Evolutionary conservation across 2,888 invertebrate species (phyloP), one percentile per base, ranked within the genome.

Genomic region (Galerucella pusilla): DNA sequence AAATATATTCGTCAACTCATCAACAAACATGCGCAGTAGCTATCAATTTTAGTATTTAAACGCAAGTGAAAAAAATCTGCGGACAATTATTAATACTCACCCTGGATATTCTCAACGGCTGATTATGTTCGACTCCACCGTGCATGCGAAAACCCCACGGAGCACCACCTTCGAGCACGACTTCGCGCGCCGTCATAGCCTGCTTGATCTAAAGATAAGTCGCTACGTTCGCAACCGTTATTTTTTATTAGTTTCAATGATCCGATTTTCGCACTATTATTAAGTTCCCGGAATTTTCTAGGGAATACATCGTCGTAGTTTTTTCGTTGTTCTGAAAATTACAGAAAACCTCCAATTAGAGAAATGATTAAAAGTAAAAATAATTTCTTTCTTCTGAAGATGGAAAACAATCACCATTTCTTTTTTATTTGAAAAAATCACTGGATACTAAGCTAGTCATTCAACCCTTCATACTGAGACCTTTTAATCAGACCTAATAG

Each of bases 91-190:
- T 28, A 28, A 28, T 59, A 90, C 93, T 90, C 89, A 94, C 94
- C 91, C 94, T 92, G 71, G 94, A 93, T 88, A 96, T 94, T 87
- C 92, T 91, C 77, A 96, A 90, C 75, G 94, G 94, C 87, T 93
- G 93, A 85, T 93, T 92, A 83, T 92, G 91, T 88, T 96, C 95
- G 83, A 90, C 91, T 79, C 96, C 96, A 80, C 96, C 96, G 87
- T 94, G 93, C 92, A 96, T 93, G 80, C 96, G 93, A 89, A 96
- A 96, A 84, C 96, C 96, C 96, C 96, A 96, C 81, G 96, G 96
- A 86, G 94, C 92, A 79, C 95, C 95, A 82, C 95, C 96, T 85
- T 92, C 90, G 86, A 96, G 89, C 85, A 92, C 91, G 87, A 95
- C 93, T 89, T 93, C 92, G 83, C 92, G 89, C 80, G 93, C 89